A percentile compares a stretch with the other conserved stretches of the same genome.
Evolutionary conservation across 2,113 vertebrate genomes (phyloP).

Genomic region (Aptenodytes forsteri): DNA sequence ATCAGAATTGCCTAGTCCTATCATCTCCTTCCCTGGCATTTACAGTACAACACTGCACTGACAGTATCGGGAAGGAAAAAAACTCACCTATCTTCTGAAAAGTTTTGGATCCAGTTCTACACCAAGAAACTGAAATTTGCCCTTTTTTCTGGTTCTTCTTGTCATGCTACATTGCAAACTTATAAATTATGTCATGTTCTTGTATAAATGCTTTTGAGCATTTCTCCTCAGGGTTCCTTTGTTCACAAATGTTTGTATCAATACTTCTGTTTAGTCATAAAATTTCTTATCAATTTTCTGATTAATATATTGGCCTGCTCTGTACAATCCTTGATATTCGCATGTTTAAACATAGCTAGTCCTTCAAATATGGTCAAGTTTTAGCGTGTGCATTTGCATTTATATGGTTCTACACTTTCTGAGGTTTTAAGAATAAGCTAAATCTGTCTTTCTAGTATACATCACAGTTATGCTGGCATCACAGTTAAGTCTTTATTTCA

Average conservation of each 20-base stretch:
- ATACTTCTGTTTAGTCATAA: not conserved
- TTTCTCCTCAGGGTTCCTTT: not conserved
- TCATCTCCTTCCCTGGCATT: not conserved
- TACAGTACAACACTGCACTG: not conserved
- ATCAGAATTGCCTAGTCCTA: not conserved
- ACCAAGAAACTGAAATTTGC: not conserved
- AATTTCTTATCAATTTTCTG: not conserved
- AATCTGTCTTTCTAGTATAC: not conserved
- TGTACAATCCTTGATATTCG: not conserved
- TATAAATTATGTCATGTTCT: not conserved
- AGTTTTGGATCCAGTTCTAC: not conserved
- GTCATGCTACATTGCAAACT: not conserved
- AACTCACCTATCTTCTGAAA: not conserved
- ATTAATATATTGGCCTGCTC: not conserved
- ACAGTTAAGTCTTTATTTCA: not conserved
- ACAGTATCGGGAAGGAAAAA: fast-evolving
- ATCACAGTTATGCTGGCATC: not conserved
- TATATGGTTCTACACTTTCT: not conserved
- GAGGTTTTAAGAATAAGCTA: not conserved
- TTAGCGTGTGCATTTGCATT: not conserved
- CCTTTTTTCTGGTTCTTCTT: not conserved
- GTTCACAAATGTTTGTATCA: not conserved
- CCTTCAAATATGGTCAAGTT: not conserved
- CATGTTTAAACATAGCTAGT: not conserved
- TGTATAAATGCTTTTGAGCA: not conserved